Percentiles rank a stretch among this genome's conserved stretches.
phyloP scores from a whole-genome alignment of 2,888 invertebrate species.

The Chrysodeixis includens region DNA sequence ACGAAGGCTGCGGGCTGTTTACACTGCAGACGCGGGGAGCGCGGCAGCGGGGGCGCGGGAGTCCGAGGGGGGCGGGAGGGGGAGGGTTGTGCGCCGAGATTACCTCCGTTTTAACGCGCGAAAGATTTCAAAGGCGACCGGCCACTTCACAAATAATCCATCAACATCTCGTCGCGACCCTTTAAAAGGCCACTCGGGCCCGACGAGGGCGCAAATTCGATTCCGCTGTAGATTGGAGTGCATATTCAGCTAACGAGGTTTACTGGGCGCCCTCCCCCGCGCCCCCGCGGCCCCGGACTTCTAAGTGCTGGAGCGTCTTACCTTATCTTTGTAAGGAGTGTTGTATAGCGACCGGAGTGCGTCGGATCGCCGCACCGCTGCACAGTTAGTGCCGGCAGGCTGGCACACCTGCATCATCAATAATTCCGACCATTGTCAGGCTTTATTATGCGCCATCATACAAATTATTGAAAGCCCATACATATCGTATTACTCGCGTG shows the following conservation, averaged over 20 bases:
- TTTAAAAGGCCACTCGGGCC: conserved; percentile 73
- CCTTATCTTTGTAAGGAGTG: background rate
- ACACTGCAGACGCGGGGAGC: conserved; percentile 56
- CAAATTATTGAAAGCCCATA: conserved; percentile 57
- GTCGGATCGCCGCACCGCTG: conserved; percentile 12
- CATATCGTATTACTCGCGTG: conserved; percentile 58
- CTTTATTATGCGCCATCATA: conserved; percentile 51
- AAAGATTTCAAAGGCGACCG: conserved; percentile 86
- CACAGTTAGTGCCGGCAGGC: conserved; percentile 14
- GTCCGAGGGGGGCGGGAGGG: conserved; percentile 46
- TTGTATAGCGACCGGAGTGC: background rate
- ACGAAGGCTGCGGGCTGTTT: conserved; percentile 77
- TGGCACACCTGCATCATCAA: conserved; percentile 52
- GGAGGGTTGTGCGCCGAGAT: conserved; percentile 74
- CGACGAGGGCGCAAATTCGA: conserved; percentile 78
- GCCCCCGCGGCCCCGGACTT: conserved; percentile 17
- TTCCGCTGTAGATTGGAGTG: conserved; percentile 84
- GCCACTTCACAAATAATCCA: conserved; percentile 88
- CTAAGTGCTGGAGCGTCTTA: background rate
- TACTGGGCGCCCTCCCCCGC: conserved; percentile 56
- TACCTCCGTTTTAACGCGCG: conserved; percentile 89
- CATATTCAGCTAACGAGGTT: conserved; percentile 85
- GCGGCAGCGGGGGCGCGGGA: conserved; percentile 38
- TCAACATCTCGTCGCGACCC: conserved; percentile 81
- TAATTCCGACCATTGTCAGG: conserved; percentile 53